Percentiles rank a stretch among this genome's conserved stretches.
Conservation (phyloP, 2,888 invertebrate species). For the Agonopterix alstromeriana region DNA sequence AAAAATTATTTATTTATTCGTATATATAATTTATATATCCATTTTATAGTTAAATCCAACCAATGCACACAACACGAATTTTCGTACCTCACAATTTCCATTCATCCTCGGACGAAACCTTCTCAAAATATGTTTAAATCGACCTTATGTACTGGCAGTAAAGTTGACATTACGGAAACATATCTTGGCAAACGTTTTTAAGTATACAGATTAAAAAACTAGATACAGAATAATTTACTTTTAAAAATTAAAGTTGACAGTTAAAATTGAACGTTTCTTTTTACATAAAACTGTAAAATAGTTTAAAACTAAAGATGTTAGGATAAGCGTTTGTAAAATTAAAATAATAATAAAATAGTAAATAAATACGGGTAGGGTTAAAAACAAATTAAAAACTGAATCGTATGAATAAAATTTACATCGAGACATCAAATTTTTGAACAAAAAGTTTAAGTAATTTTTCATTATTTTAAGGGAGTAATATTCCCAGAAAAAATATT, state of each 20-base stretch:
- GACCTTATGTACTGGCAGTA: slow-evolving; percentile 39
- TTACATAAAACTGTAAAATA: background rate
- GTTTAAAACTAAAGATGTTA: background rate
- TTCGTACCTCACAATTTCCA: slow-evolving; percentile 22
- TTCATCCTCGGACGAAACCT: slow-evolving; percentile 31
- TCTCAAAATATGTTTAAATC: slow-evolving; percentile 25
- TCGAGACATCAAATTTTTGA: no score
- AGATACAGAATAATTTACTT: slow-evolving; percentile 33
- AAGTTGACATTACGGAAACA: slow-evolving; percentile 18
- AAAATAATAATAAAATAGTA: background rate
- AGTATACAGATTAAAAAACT: slow-evolving; percentile 25
- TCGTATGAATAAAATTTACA: no score
- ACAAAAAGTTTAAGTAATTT: no score
- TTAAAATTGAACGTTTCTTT: no score
- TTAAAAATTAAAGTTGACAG: slow-evolving; percentile 4
- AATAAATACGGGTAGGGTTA: background rate
- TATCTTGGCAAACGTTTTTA: slow-evolving; percentile 22
- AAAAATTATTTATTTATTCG: slow-evolving; percentile 74
- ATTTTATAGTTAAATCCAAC: slow-evolving; percentile 71
- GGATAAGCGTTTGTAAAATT: background rate
- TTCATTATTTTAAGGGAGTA: no score
- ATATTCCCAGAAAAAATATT: no score
- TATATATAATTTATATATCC: slow-evolving; percentile 76
- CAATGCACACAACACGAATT: slow-evolving; percentile 65
- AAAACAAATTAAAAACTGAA: no score